Evolutionary conservation across 2,888 invertebrate genomes (phyloP), one percentile per base, ranked within the genome.

Genomic region (Rhagonycha lutea): DNA sequence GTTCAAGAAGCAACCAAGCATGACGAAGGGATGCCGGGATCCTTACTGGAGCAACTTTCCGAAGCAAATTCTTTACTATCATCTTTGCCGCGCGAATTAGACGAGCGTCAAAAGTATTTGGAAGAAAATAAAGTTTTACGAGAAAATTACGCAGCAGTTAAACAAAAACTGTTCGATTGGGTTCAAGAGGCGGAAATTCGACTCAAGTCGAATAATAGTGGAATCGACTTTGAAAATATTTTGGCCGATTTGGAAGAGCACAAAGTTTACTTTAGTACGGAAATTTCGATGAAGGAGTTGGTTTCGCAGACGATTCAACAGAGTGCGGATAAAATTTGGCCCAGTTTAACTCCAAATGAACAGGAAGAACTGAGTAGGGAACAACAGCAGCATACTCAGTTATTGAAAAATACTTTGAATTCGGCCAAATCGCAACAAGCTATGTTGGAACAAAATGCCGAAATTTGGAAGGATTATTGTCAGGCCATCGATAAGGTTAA

Each of bases 161-260:
- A 95, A 1, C 93, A 94, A 68, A 94, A 94, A 86, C 90, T 98
- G 7, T 93, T 93, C 82, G 91, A 92, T 71, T 96, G 97, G 96
- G 93, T 96, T 0, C 93, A 93, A 83, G 95, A 96, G 84, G 96
- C 96, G 0, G 94, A 94, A 81, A 91, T 93, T 69, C 92, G 94
- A 63, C 87, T 97, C 23, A 92, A 93, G 78, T 92, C 94, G 84
- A 93, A 94, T 79, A 94, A 94, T 83, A 94, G 95, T 79, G 97
- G 97, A 12, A 93, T 97, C 7, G 95, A 98, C 86, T 97, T 96
- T 84, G 95, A 95, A 82, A 95, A 95, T 81, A 93, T 97, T 9
- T 89, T 93, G 68, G 90, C 92, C 8, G 95, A 96, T 84, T 89
- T 98, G 24, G 95, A 96, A 84, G 95, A 96, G 83, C 96, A 96